A percentile compares a stretch with the other conserved stretches of the same genome.
These are phyloP conservation scores for Pelvicachromis taeniatus DNA, from an alignment of 2,113 vertebrate species.

Conservation along the genomic window DNA sequence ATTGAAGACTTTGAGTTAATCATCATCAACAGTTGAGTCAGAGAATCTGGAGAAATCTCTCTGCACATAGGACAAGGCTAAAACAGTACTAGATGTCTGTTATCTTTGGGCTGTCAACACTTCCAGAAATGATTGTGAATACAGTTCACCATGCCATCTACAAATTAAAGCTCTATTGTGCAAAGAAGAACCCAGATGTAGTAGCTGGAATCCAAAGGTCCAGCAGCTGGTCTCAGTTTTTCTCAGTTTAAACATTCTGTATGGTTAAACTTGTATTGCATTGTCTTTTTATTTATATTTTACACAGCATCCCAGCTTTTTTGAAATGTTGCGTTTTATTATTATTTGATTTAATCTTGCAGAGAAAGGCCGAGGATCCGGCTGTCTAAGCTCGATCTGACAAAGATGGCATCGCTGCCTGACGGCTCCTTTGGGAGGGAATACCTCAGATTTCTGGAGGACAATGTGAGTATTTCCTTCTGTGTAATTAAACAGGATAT, in stretches of 20 bases:
- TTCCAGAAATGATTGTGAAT: background rate
- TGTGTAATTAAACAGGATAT: background rate
- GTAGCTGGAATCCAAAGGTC: background rate
- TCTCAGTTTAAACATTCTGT: background rate
- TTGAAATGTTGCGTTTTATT: background rate
- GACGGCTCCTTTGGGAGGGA: slow-evolving; percentile 83
- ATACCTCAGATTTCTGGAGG: slow-evolving; percentile 85
- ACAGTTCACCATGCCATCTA: background rate
- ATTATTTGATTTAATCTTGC: background rate
- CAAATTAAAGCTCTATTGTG: too few species aligned
- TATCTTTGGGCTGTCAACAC: background rate
- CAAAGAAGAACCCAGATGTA: too few species aligned
- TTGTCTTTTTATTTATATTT: background rate
- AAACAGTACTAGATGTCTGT: background rate
- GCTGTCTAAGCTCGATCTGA: slow-evolving; percentile 82
- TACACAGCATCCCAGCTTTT: background rate
- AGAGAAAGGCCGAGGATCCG: slow-evolving; percentile 90
- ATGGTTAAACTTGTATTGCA: background rate
- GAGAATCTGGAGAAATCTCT: background rate
- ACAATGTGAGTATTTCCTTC: slow-evolving; percentile 77
- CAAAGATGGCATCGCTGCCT: slow-evolving; percentile 75
- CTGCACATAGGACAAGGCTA: background rate
- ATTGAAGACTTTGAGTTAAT: background rate
- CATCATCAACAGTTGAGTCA: background rate
- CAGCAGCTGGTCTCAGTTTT: background rate